These are phyloP conservation scores for Rhyzopertha dominica DNA, from an alignment of 1,140 invertebrate genomes.

Conservation along the genomic window DNA sequence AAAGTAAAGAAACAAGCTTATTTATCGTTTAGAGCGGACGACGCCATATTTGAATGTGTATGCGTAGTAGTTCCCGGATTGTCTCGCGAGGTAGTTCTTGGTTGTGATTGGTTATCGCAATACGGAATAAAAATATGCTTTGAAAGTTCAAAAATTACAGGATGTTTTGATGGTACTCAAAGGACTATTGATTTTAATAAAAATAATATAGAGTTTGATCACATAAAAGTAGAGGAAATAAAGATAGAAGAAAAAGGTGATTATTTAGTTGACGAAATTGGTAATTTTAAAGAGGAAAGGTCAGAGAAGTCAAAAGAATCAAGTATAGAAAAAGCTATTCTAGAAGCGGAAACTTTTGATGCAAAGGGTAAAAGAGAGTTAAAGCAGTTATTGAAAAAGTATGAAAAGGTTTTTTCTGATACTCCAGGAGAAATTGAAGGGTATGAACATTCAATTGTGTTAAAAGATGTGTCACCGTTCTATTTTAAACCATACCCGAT, in stretches of 20 bases:
- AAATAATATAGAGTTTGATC: no score
- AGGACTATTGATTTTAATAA: neutral
- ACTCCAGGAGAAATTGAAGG: conserved; percentile 17
- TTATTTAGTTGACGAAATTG: no score
- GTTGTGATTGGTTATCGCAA: conserved; percentile 27
- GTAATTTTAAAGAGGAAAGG: no score
- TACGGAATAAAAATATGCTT: conserved; percentile 15
- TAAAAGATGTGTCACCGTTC: conserved; percentile 20
- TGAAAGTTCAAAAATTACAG: neutral
- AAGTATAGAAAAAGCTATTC: neutral
- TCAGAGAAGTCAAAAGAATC: no score
- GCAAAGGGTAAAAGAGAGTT: conserved; percentile 1
- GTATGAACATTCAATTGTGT: conserved; percentile 31
- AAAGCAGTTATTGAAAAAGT: neutral
- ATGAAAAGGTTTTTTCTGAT: conserved; percentile 12
- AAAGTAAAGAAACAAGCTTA: conserved; percentile 21
- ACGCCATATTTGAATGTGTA: conserved; percentile 8
- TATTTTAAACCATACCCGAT: conserved; percentile 27
- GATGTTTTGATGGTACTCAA: neutral
- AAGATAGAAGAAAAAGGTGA: no score
- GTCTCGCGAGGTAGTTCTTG: conserved; percentile 21
- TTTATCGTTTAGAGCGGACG: neutral
- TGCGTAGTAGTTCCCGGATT: conserved; percentile 25
- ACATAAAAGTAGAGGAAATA: no score
- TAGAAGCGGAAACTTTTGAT: neutral